Conservation (phyloP, 2,113 vertebrate species). For the Passerina amoena region DNA sequence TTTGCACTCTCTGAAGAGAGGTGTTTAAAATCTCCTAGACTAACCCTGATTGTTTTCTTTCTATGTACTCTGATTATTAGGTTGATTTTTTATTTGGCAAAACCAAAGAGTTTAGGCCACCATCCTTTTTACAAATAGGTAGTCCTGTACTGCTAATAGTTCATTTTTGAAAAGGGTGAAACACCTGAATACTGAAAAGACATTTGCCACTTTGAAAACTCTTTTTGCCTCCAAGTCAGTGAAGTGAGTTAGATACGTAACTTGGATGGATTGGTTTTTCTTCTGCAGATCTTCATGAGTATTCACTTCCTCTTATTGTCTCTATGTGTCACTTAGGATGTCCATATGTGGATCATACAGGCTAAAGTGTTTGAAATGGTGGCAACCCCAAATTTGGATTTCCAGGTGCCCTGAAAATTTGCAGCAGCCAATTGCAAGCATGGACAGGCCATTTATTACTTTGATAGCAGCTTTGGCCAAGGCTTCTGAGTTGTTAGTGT, state of each 20-base stretch:
- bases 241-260: not conserved
- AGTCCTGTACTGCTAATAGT: not conserved
- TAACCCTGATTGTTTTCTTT: not conserved
- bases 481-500: not conserved
- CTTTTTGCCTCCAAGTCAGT: not conserved
- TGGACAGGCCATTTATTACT: not conserved
- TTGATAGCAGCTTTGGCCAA: not conserved
- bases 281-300: not conserved
- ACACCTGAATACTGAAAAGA: not conserved
- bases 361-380: not conserved
- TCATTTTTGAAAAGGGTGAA: not conserved
- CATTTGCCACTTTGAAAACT: not conserved
- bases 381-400: not conserved
- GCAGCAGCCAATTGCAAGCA: not conserved
- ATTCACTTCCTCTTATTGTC: not conserved
- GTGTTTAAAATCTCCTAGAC: not conserved
- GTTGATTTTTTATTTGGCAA: not conserved
- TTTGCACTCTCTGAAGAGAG: not conserved
- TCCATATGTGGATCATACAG: not conserved
- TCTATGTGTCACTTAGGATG: not conserved
- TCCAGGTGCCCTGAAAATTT: not conserved
- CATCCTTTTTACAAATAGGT: not conserved
- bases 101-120: not conserved
- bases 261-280: not conserved
- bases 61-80: not conserved